These are phyloP conservation scores for Trichonephila clavipes DNA, from an alignment of 1,140 invertebrate species.

Conservation along the genomic window DNA sequence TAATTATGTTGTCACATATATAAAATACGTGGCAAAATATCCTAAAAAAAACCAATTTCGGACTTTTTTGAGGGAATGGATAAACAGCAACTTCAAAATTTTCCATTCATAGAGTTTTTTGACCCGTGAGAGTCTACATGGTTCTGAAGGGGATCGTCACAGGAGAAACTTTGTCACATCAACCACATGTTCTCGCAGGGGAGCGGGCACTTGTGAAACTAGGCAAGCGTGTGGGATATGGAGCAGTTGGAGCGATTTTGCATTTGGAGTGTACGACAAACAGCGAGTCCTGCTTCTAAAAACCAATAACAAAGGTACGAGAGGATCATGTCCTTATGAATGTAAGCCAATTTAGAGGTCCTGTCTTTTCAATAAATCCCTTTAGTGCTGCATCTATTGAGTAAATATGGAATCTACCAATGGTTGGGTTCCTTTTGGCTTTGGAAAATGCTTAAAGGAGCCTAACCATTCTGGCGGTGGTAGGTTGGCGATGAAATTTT, in stretches of 20 bases:
- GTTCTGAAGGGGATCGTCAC: not conserved
- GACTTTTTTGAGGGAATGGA: too few species aligned
- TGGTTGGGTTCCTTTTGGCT: not conserved
- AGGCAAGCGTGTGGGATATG: not conserved
- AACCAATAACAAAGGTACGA: conserved; percentile 40
- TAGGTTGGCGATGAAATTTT: not conserved
- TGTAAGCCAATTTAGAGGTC: conserved; percentile 61
- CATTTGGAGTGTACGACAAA: conserved; percentile 57
- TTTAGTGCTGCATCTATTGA: not conserved
- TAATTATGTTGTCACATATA: too few species aligned
- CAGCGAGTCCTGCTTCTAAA: not conserved
- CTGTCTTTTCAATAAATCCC: conserved; percentile 41
- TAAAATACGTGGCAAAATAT: too few species aligned
- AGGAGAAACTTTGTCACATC: conserved; percentile 12
- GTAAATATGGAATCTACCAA: not conserved
- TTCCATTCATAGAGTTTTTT: conserved; percentile 1
- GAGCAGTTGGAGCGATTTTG: conserved; percentile 54
- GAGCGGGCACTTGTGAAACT: conserved; percentile 26
- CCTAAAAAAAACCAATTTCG: too few species aligned
- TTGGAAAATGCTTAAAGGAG: not conserved
- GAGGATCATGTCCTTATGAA: conserved; percentile 56
- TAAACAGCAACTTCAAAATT: too few species aligned
- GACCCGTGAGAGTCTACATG: not conserved
- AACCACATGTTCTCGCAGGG: conserved; percentile 55
- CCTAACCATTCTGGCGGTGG: not conserved